These are phyloP conservation scores for Scolanthus callimorphus DNA, from an alignment of 92 coral and sea anemone species.

Conservation along the genomic window DNA sequence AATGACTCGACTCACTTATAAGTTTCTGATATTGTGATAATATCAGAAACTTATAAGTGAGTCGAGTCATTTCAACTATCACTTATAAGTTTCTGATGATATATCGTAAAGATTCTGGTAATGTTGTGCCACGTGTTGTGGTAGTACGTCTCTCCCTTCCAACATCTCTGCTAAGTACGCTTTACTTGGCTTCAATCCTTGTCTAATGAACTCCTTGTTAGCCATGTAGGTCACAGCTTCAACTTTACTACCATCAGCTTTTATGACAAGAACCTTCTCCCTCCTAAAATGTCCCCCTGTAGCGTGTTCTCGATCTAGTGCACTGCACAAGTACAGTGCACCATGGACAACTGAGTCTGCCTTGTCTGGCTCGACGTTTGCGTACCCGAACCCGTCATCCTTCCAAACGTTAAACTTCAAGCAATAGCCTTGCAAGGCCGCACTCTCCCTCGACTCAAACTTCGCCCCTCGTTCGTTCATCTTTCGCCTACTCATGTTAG, in stretches of 20 bases:
- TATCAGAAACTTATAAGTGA: no score
- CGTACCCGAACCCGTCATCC: slow-evolving; percentile 46
- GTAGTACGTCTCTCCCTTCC: background rate
- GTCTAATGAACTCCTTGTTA: slow-evolving; percentile 27
- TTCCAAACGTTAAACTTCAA: slow-evolving; percentile 39
- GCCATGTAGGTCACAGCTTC: slow-evolving; percentile 42
- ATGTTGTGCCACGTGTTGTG: background rate
- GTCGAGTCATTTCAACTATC: no score
- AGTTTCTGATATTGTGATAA: no score
- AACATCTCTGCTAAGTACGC: background rate
- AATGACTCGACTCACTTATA: no score
- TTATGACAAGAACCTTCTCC: slow-evolving; percentile 24
- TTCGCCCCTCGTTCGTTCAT: slow-evolving; percentile 54
- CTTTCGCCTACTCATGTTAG: slow-evolving; percentile 44
- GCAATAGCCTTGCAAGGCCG: slow-evolving; percentile 34
- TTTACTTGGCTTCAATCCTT: slow-evolving; percentile 14
- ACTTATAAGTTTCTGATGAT: no score
- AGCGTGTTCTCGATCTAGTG: slow-evolving; percentile 37
- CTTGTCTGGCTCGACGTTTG: slow-evolving; percentile 40
- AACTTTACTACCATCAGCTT: slow-evolving; percentile 30
- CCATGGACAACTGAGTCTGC: slow-evolving; percentile 39
- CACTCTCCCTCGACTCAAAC: slow-evolving; percentile 40
- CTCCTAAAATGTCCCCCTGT: slow-evolving; percentile 23
- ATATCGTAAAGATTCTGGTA: background rate
- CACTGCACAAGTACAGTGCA: slow-evolving; percentile 39